Conservation (phyloP, 2,113 vertebrate species). For the Dicaeum eximium region DNA sequence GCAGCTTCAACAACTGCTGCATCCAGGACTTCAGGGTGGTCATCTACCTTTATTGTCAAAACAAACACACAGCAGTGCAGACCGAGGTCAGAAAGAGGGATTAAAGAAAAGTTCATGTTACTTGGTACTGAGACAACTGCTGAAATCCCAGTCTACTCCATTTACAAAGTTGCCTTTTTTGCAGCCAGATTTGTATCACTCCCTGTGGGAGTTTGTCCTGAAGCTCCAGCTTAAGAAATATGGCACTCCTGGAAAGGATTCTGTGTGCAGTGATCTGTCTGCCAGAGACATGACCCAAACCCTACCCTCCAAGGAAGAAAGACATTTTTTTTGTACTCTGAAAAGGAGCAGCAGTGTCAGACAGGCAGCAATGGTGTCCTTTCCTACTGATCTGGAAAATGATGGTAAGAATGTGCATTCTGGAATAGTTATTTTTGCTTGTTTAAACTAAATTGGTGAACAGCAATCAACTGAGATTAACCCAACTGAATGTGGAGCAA, state of each 20-base stretch:
- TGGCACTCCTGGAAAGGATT: background rate
- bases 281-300: background rate
- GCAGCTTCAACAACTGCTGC: slow-evolving; percentile 96
- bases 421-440: background rate
- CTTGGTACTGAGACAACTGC: background rate
- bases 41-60: slow-evolving; percentile 82
- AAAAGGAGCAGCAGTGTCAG: background rate
- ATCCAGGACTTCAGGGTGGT: slow-evolving; percentile 92
- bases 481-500: background rate
- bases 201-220: background rate
- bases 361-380: background rate
- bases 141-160: background rate
- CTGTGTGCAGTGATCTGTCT: background rate
- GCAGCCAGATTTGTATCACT: background rate
- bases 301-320: background rate
- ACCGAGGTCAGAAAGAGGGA: background rate
- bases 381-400: background rate
- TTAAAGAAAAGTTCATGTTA: background rate
- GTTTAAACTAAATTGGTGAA: background rate
- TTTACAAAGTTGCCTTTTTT: background rate
- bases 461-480: background rate
- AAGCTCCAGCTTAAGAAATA: background rate
- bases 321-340: background rate
- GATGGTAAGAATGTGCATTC: background rate
- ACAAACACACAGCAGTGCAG: slow-evolving; percentile 14